Conservation (phyloP, 2,113 vertebrate species). For the Antechinus stuartii region DNA sequence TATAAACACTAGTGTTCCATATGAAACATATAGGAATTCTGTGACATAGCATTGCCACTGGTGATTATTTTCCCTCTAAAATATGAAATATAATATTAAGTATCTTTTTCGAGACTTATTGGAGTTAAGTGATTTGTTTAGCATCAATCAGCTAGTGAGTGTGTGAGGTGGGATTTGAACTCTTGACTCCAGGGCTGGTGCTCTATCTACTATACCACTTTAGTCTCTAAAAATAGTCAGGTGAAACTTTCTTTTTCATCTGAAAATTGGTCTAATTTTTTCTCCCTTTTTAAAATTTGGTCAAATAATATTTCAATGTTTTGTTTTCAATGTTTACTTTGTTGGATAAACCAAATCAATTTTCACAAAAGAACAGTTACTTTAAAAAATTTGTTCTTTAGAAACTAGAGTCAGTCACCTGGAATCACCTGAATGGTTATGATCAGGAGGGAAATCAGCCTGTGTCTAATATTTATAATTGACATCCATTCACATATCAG, state of each 20-base stretch:
- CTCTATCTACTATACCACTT: not conserved
- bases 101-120: not conserved
- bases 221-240: not conserved
- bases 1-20: not conserved
- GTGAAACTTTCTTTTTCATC: not conserved
- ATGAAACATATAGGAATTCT: not conserved
- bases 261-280: not conserved
- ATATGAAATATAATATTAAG: not conserved
- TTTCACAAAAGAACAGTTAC: slow-evolving; percentile 51
- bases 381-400: slow-evolving; percentile 60
- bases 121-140: not conserved
- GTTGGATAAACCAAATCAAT: not conserved
- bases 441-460: slow-evolving; percentile 67
- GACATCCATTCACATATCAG: slow-evolving; percentile 67
- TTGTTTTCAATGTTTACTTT: not conserved
- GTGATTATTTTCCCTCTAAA: not conserved
- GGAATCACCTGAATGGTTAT: slow-evolving; percentile 17
- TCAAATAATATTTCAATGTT: not conserved
- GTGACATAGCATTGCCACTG: not conserved
- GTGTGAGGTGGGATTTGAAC: not conserved
- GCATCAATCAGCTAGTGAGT: not conserved
- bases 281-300: not conserved
- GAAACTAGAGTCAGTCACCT: slow-evolving; percentile 58
- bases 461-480: slow-evolving; percentile 70
- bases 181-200: not conserved